Base-by-base conservation (phyloP, 2,888 invertebrate genomes). In the Elaeidobius kamerunicus region DNA sequence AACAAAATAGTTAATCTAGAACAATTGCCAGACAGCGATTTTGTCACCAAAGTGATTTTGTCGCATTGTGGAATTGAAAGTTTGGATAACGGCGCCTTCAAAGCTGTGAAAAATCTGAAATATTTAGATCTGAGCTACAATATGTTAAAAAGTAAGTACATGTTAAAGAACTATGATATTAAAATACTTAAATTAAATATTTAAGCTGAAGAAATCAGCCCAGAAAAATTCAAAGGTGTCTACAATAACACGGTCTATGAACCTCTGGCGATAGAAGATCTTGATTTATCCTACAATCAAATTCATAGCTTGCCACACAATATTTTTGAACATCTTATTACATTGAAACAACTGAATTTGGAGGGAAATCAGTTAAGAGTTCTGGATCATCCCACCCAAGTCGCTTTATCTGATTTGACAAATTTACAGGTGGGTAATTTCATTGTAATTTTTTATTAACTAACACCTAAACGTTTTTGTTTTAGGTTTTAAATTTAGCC, bases 141-240 rank as follows among this genome's bases (percentile, higher is more conserved):
- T 63, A 64, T 64, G 17, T 71, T 82, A 48, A 73, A 76, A 63
- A 78, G 81, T 81, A 70, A 64, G 68, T 61, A 34, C 32, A 16
- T 23, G 2, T 1, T 14, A 3, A 12, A 20, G 4, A n/a, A 2
- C 1, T 16, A n/a, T n/a, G n/a, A n/a, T n/a, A n/a, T n/a, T n/a
- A n/a, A n/a, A n/a, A n/a, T n/a, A n/a, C n/a, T n/a, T n/a, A n/a
- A n/a, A n/a, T n/a, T n/a, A n/a, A n/a, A n/a, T 30, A 48, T 61
- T 60, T 50, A 67, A 82, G 82, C 79, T n/a, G 82, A 83, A 48
- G 78, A 79, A 32, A 66, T 86, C 30, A 74, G 78, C 40, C 76
- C 81, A 15, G 83, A 84, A 61, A 78, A 84, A 51, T 86, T 86
- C 69, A 81, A 81, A 64, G 86, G 85, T 0, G 80, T 80, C 0